Evolutionary conservation across 2,113 vertebrate genomes (phyloP).

Genomic region (Nymphicus hollandicus): DNA sequence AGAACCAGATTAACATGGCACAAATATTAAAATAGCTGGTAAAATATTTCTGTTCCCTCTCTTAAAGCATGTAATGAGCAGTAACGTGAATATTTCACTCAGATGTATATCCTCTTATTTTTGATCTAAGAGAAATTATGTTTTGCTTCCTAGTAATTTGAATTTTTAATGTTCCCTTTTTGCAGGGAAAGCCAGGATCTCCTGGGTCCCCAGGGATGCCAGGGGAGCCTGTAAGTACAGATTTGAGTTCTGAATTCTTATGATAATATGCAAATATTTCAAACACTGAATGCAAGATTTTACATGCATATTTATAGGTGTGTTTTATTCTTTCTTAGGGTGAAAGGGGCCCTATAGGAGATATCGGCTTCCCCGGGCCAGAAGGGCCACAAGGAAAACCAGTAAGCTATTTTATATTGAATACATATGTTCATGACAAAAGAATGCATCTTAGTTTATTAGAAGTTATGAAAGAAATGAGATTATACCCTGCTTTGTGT

Average conservation of each 20-base stretch:
- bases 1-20: not conserved
- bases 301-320: not conserved
- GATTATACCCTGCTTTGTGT: not conserved
- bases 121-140: not conserved
- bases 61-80: not conserved
- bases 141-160: not conserved
- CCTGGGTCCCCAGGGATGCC: constrained; percentile 86
- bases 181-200: constrained; percentile 87
- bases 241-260: not conserved
- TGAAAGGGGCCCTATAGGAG: constrained; percentile 91
- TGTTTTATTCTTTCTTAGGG: constrained; percentile 73
- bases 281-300: not conserved
- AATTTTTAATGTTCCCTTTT: constrained; percentile 47
- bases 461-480: not conserved
- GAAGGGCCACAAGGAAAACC: constrained; percentile 89
- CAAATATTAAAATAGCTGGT: not conserved
- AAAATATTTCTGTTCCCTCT: not conserved
- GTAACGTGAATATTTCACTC: not conserved
- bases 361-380: constrained; percentile 92
- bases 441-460: not conserved
- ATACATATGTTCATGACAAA: not conserved
- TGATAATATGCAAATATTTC: not conserved
- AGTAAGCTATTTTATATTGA: constrained; percentile 75
- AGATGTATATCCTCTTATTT: not conserved
- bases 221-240: constrained; percentile 89